Percentiles rank a stretch among this genome's conserved stretches.
Conservation (phyloP, 2,797 vertebrate species). For the Enteromius trimaculatus region DNA sequence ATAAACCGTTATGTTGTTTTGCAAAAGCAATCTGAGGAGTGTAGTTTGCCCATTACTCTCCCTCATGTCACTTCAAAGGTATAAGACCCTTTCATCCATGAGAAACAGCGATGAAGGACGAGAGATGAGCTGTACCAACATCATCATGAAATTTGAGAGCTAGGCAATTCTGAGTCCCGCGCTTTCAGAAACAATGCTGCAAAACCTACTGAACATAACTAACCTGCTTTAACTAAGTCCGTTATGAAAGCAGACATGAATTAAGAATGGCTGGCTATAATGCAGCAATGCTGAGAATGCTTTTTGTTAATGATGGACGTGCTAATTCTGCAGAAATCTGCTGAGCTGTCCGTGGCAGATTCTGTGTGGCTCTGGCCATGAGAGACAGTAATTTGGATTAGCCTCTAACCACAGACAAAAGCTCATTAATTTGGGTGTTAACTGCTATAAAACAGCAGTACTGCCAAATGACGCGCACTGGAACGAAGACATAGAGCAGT, state of each 20-base stretch:
- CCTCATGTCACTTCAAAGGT: background rate
- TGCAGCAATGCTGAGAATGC: background rate
- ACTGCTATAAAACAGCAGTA: conserved; percentile 26
- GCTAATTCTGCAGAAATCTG: background rate
- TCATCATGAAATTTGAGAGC: background rate
- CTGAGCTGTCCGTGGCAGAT: conserved; percentile 7
- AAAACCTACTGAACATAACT: background rate
- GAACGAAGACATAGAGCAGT: background rate
- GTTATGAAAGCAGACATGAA: background rate
- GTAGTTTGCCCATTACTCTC: background rate
- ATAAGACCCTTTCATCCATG: background rate
- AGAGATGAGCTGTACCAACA: background rate
- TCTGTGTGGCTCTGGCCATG: background rate
- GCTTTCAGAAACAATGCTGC: background rate
- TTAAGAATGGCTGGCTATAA: background rate
- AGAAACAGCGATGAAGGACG: background rate
- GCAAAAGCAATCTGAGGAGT: background rate
- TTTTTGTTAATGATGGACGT: background rate
- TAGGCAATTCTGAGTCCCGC: background rate
- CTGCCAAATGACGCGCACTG: background rate
- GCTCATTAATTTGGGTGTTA: conserved; percentile 23
- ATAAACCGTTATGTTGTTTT: background rate
- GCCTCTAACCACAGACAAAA: conserved; percentile 35
- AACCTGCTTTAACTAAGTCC: background rate
- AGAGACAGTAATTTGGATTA: conserved; percentile 6